Evolutionary conservation across 1,140 invertebrate genomes (phyloP), one percentile per base, ranked within the genome.

Genomic region (Plodia interpunctella): DNA sequence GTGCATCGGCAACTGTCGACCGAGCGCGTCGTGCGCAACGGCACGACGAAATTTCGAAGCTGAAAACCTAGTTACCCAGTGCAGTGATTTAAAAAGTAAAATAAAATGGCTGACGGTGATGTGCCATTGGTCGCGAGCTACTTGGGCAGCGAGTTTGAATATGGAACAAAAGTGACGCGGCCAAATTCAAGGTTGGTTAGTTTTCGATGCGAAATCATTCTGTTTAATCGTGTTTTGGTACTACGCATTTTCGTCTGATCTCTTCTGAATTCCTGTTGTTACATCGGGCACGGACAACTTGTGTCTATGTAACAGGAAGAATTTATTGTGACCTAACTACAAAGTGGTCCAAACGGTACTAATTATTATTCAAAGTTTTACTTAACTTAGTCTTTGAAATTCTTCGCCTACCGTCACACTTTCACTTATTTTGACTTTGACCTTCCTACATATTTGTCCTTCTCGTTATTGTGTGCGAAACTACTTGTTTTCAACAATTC

Each of bases 111-210:
- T 60, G 85, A 88, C 64, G 85, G 85, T 65, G 85, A 87, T 59
- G 70, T 88, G 66, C 85, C 85, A 60, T 76, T 88, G 62, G 85
- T 88, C 35, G 77, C 76, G 10, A 88, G 79, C 80, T 88, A 75
- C 66, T 75, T 75, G 68, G 77, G 81, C 54, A 82, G 76, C 73
- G 85, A 88, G 66, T 72, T 85, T 49, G 82, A 87, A 72, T 83
- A 83, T 55, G 83, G 83, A 58, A 80, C 71, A 11, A 87, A 87
- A 76, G 68, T 76, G 60, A 78, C 76, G 62, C 84, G 78, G 67
- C 64, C 76, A 49, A 87, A 85, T 71, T 86, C 81, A 72, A 87
- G 84, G 84, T 87, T 70, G 68, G 79, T 80, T 71, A 73, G 32
- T 44, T 74, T 71, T 65, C 51, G 21, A 53, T 53, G 51, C 51